These are phyloP conservation scores for Nemurella pictetii DNA, from an alignment of 2,888 invertebrate species.

Conservation along the genomic window DNA sequence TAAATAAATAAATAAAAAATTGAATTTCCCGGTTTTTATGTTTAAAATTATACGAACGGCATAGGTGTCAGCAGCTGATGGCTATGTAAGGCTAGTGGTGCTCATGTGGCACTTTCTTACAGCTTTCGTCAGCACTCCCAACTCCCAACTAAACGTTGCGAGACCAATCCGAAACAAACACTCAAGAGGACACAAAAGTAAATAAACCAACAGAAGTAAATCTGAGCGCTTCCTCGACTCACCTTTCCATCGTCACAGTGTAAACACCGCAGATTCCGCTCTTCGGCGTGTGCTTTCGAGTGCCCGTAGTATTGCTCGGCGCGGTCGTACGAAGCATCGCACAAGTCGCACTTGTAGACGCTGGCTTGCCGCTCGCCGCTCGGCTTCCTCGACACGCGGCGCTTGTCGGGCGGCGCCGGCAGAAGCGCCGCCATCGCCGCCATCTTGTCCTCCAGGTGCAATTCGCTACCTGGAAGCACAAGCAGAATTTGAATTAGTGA, in stretches of 20 bases:
- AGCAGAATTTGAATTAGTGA: neutral
- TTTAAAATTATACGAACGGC: neutral
- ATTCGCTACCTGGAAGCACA: neutral
- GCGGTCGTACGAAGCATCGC: conserved; percentile 44
- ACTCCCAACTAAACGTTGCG: no score
- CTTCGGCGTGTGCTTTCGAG: conserved; percentile 46
- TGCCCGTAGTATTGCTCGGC: conserved; percentile 49
- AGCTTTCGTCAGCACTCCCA: neutral
- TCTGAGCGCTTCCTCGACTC: neutral
- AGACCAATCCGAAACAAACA: no score
- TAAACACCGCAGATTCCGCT: conserved; percentile 45
- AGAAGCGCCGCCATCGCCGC: conserved; percentile 23
- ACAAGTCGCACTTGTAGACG: conserved; percentile 41
- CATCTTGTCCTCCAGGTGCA: conserved; percentile 1
- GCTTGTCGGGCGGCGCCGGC: neutral
- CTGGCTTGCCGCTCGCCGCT: no score
- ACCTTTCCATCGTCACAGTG: conserved; percentile 42
- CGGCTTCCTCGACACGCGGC: neutral
- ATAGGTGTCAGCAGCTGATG: no score
- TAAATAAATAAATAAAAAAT: neutral
- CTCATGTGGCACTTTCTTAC: neutral
- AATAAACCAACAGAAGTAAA: neutral
- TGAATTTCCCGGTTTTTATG: neutral
- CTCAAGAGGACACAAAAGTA: neutral
- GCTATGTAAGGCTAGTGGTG: no score